These are phyloP conservation scores for Muscina levida DNA, from an alignment of 2,888 invertebrate species.

Conservation along the genomic window DNA sequence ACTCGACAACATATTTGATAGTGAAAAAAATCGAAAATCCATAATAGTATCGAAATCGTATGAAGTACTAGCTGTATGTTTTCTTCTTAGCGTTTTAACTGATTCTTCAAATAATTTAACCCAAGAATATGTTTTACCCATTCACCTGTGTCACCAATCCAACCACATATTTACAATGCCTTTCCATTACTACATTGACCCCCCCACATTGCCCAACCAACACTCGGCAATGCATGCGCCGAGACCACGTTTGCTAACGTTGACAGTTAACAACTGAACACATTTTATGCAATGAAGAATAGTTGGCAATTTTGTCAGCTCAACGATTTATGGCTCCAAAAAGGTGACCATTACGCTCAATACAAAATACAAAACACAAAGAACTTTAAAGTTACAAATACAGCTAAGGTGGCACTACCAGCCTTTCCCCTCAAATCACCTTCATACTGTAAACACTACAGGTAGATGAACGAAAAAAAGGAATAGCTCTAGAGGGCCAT, in stretches of 20 bases:
- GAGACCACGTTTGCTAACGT: slow-evolving; percentile 42
- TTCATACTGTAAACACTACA: background rate
- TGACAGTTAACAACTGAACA: slow-evolving; percentile 63
- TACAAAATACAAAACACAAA: background rate
- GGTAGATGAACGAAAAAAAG: too few species aligned
- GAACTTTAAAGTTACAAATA: slow-evolving; percentile 44
- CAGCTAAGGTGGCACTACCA: background rate
- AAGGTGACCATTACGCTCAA: slow-evolving; percentile 8
- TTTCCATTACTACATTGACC: background rate
- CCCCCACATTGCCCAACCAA: slow-evolving; percentile 39
- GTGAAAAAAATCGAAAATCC: too few species aligned
- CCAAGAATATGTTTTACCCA: background rate
- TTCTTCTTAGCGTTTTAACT: too few species aligned
- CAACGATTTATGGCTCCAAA: slow-evolving; percentile 60
- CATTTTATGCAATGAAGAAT: slow-evolving; percentile 58
- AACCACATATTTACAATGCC: background rate
- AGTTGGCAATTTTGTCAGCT: slow-evolving; percentile 65
- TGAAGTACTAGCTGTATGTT: too few species aligned
- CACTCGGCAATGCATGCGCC: background rate
- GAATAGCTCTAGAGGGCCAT: background rate
- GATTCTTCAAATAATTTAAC: background rate
- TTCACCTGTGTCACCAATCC: background rate
- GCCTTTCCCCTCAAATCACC: too few species aligned
- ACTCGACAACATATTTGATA: too few species aligned
- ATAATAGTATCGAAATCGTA: too few species aligned